Conservation (phyloP, 2,797 vertebrate species). For the Babyrousa celebensis region DNA sequence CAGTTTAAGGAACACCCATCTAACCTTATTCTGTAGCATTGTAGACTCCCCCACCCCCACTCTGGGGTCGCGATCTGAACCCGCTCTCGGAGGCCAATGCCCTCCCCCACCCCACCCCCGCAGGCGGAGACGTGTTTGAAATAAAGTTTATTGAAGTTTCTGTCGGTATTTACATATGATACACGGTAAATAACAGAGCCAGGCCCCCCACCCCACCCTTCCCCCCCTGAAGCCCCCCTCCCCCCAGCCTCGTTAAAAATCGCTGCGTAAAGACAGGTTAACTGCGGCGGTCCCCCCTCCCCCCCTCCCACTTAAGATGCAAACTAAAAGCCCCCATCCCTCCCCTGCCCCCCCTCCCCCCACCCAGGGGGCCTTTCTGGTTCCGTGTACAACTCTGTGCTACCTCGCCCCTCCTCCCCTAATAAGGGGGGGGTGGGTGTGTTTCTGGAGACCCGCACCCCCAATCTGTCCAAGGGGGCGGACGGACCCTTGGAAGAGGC, state of each 20-base stretch:
- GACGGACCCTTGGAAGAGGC: slow-evolving; percentile 74
- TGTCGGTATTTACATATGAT: slow-evolving; percentile 90
- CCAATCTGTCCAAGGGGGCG: slow-evolving; percentile 67
- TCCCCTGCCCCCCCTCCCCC: slow-evolving; percentile 49
- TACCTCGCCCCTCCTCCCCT: slow-evolving; percentile 62
- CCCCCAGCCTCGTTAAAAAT: slow-evolving; percentile 86
- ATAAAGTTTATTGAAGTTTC: slow-evolving; percentile 91
- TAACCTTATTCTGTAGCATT: neutral
- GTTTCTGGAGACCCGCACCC: slow-evolving; percentile 37
- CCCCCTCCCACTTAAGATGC: slow-evolving; percentile 83
- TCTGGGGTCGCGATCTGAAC: neutral
- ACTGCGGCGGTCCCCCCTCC: slow-evolving; percentile 58
- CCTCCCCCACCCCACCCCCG: neutral
- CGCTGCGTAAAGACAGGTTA: slow-evolving; percentile 79
- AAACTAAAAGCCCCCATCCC: slow-evolving; percentile 84
- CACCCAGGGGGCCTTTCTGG: slow-evolving; percentile 71
- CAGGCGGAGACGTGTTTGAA: slow-evolving; percentile 87
- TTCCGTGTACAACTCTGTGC: slow-evolving; percentile 80
- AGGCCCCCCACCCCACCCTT: slow-evolving; percentile 77
- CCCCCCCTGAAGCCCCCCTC: slow-evolving; percentile 59
- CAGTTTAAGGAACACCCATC: neutral
- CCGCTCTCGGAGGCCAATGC: neutral
- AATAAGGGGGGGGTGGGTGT: slow-evolving; percentile 29
- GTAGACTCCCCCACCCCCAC: neutral
- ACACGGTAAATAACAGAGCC: slow-evolving; percentile 89